Conservation (phyloP, 2,888 invertebrate species). For the Theodoxus fluviatilis region DNA sequence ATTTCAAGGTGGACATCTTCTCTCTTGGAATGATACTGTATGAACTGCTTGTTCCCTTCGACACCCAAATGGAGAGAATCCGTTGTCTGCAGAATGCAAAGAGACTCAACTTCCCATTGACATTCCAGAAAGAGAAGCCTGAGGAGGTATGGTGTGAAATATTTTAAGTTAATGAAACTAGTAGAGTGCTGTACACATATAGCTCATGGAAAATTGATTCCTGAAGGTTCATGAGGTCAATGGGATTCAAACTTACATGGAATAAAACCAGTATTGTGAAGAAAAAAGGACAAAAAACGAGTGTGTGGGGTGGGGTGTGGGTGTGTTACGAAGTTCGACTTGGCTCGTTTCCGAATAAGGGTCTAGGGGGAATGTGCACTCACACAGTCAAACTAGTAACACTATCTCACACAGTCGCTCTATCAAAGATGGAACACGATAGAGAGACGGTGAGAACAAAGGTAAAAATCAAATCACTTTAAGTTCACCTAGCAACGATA, state of each 20-base stretch:
- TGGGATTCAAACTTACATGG: not conserved
- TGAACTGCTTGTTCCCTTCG: conserved; percentile 88
- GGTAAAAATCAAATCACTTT: too few relatives aligned
- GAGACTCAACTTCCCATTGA: conserved; percentile 74
- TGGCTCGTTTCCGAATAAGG: too few relatives aligned
- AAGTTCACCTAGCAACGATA: too few relatives aligned
- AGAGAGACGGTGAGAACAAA: too few relatives aligned
- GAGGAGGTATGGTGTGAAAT: conserved; percentile 39
- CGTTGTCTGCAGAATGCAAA: conserved; percentile 70
- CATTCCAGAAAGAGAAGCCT: conserved; percentile 72
- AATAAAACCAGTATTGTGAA: too few relatives aligned
- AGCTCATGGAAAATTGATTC: not conserved
- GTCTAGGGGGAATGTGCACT: too few relatives aligned
- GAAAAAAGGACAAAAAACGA: too few relatives aligned
- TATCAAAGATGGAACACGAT: too few relatives aligned
- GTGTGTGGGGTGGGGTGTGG: not conserved
- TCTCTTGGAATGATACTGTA: conserved; percentile 92
- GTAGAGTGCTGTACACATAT: not conserved
- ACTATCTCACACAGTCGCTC: too few relatives aligned
- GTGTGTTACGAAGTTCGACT: not conserved
- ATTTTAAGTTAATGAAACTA: not conserved
- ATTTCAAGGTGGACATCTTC: conserved; percentile 88
- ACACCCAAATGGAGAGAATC: conserved; percentile 88
- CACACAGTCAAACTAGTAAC: too few relatives aligned
- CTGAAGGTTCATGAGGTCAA: not conserved